A percentile compares a stretch with the other conserved stretches of the same genome.
phyloP scores from a whole-genome alignment of 2,797 vertebrate genomes.

The Oreonectes daqikongensis region DNA sequence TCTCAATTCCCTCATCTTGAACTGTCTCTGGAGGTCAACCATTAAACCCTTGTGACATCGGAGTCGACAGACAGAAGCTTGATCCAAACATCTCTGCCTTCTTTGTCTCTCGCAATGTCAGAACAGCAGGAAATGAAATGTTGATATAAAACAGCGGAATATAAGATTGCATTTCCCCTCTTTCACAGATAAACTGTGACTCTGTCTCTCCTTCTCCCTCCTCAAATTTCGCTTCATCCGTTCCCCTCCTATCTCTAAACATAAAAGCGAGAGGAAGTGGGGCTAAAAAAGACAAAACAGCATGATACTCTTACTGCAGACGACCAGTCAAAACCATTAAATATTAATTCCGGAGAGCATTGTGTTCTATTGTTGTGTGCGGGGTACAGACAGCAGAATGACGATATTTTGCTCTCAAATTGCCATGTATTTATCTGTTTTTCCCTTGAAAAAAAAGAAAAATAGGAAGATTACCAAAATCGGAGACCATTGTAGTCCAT shows the following conservation, averaged over 20 bases:
- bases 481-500: conserved; percentile 72
- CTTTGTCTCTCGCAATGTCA: conserved; percentile 43
- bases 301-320: conserved; percentile 54
- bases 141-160: conserved; percentile 57
- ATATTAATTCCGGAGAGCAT: conserved; percentile 67
- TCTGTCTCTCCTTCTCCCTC: conserved; percentile 46
- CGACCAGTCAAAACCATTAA: conserved; percentile 65
- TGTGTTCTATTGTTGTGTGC: conserved; percentile 61
- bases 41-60: conserved; percentile 52
- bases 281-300: conserved; percentile 53
- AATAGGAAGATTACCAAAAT: conserved; percentile 68
- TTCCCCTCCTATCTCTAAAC: conserved; percentile 57
- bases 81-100: conserved; percentile 41
- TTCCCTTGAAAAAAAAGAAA: conserved; percentile 59
- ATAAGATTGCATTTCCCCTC: conserved; percentile 55
- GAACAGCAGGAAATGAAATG: conserved; percentile 49
- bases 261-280: conserved; percentile 51
- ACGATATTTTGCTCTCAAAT: conserved; percentile 40
- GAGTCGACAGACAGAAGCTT: conserved; percentile 40
- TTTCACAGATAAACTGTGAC: conserved; percentile 43
- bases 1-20: conserved; percentile 26
- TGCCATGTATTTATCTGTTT: conserved; percentile 58
- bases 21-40: conserved; percentile 26
- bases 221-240: conserved; percentile 57
- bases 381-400: conserved; percentile 36